phyloP scores from a whole-genome alignment of 2,113 vertebrate species.

The Seriola rivoliana region DNA sequence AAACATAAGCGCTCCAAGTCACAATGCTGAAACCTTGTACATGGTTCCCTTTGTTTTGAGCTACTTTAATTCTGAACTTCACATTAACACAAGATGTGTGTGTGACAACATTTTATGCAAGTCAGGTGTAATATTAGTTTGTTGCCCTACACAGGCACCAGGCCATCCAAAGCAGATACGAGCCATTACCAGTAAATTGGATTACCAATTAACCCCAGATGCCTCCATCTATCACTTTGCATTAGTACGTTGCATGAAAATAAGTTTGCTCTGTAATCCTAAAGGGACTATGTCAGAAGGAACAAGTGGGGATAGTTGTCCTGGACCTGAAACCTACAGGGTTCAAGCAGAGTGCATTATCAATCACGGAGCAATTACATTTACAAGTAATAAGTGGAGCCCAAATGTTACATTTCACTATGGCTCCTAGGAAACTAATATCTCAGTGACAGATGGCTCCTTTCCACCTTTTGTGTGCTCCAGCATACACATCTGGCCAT shows the following conservation, averaged over 20 bases:
- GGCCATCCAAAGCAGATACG: constrained; percentile 8
- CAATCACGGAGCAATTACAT: constrained; percentile 60
- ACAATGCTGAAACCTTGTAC: neutral
- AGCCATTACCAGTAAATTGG: constrained; percentile 47
- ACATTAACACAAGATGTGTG: neutral
- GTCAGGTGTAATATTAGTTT: constrained; percentile 19
- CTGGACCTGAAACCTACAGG: constrained; percentile 26
- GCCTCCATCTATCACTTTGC: constrained; percentile 50
- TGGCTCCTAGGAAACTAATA: constrained; percentile 51
- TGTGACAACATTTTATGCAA: constrained; percentile 20
- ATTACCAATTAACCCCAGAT: constrained; percentile 31
- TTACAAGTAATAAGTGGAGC: constrained; percentile 43
- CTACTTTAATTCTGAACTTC: constrained; percentile 16
- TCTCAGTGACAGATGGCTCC: constrained; percentile 61
- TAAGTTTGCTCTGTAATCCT: constrained; percentile 31
- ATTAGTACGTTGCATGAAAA: constrained; percentile 36
- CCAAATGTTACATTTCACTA: constrained; percentile 43
- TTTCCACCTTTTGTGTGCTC: constrained; percentile 36
- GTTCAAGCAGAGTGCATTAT: constrained; percentile 42
- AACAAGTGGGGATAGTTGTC: constrained; percentile 27
- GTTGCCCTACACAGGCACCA: constrained; percentile 3
- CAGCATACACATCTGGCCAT: constrained; percentile 30
- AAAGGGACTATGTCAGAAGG: constrained; percentile 12
- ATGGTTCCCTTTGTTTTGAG: neutral
- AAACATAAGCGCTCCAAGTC: constrained; percentile 26